Base-by-base conservation (phyloP, 2,888 invertebrate genomes). In the Dimorphilus gyrociliatus region DNA sequence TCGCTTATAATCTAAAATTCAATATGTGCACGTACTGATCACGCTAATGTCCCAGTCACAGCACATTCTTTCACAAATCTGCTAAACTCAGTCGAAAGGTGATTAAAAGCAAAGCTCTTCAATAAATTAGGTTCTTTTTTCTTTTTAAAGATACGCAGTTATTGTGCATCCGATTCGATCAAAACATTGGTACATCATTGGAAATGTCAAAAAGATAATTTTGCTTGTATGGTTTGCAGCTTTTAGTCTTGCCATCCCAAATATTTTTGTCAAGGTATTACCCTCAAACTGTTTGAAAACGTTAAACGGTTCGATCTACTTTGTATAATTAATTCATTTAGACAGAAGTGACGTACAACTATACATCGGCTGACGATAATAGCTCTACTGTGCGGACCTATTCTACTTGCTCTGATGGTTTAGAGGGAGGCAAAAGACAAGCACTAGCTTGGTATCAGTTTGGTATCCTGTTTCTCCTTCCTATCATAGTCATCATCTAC, bases 111-210 rank as follows among this genome's bases (percentile, higher is more conserved):
- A n/a, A n/a, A n/a, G n/a, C n/a, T n/a, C n/a, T n/a, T n/a, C n/a
- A n/a, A n/a, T n/a, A n/a, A n/a, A n/a, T n/a, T n/a, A n/a, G n/a
- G n/a, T n/a, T n/a, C 7, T 16, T 23, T 23, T 40, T 37, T 31
- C 29, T 25, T 16, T 28, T 45, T 50, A 14, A 53, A 69, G 69
- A 46, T 69, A 66, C 40, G 55, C 68, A 18, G 69, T 69, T 23
- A 68, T 69, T 21, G 68, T 68, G 3, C 65, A 65, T 42, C 69
- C 69, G 2, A 63, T 69, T 54, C 51, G 58, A 35, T 65, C 67
- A 2, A 53, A 68, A 7, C 56, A 63, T 3, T 47, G 64, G 35
- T 69, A 67, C 46, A 69, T 69, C 2, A 52, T 64, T 37, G 63
- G 60, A 30, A 68, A 65, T 40, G 65, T 66, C 34, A 53, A 64